Evolutionary conservation across 2,888 invertebrate genomes (phyloP).

Genomic region (Trichogramma evanescens): DNA sequence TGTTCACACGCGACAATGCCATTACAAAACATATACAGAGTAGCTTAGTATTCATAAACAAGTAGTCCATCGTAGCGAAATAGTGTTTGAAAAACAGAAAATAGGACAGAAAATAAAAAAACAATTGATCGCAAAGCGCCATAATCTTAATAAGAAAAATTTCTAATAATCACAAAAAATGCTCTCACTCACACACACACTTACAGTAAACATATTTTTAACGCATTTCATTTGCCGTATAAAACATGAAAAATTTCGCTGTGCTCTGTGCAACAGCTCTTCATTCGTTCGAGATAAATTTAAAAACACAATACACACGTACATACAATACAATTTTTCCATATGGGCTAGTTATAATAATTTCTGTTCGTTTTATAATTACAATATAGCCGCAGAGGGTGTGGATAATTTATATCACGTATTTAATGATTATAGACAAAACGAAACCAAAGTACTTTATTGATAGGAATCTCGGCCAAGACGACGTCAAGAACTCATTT

Average conservation of each 20-base stretch:
- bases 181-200: too few species aligned
- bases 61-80: constrained; percentile 46
- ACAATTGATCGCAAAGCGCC: too few species aligned
- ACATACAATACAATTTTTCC: too few species aligned
- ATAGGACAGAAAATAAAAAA: constrained; percentile 14
- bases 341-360: too few species aligned
- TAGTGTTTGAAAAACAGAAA: constrained; percentile 34
- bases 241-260: too few species aligned
- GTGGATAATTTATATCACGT: background rate
- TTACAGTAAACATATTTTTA: too few species aligned
- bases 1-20: constrained; percentile 32
- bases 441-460: constrained; percentile 15
- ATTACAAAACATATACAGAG: constrained; percentile 43
- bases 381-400: background rate
- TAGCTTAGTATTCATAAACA: constrained; percentile 43
- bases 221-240: too few species aligned
- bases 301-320: too few species aligned
- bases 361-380: background rate
- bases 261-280: too few species aligned
- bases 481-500: constrained; percentile 14
- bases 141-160: too few species aligned
- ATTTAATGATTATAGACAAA: constrained; percentile 1
- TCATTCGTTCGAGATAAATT: too few species aligned
- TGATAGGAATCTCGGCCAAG: constrained; percentile 10
- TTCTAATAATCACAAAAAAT: too few species aligned